Evolutionary conservation across 2,113 vertebrate species (phyloP), one percentile per base, ranked within the genome.

Genomic region (Notechis scutatus): DNA sequence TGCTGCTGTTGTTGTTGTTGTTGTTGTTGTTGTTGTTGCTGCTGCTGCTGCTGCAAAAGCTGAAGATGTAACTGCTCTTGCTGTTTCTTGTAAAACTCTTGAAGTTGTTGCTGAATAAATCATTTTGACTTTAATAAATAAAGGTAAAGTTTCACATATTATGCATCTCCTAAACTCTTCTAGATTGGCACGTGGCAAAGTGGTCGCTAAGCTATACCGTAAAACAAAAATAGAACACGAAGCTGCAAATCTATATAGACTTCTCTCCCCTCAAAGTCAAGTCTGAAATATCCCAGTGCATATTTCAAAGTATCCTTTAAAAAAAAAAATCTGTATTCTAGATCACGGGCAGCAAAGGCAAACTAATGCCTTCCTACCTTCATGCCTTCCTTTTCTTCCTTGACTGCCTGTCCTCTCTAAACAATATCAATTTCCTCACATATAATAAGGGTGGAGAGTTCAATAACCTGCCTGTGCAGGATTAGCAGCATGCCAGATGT

Each of bases 41-140:
- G 97, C 9, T 99, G 99, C 93, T 99, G 99, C 97, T 99, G 99
- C 97, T 99, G 99, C 96, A 99, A 98, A 97, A 99, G 99, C 98
- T 99, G 99, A 97, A 99, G 98, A 98, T 99, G 99, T 97, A 99
- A 99, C 98, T 99, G 99, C 96, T 99, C 99, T 98, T 99, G 99
- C 97, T 99, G 99, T 97, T 99, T 99, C 98, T 99, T 99, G 97
- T 99, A 99, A 98, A 99, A 99, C 98, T 99, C 99, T 98, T 99
- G 99, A 98, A 99, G 98, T 98, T 99, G 99, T 99, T 99, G 99
- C 99, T 99, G 98, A 98, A 98, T 96, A 98, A 97, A 98, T 97
- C 98, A 98, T 98, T 98, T 98, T 98, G 97, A 98, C 98, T 98
- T 98, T 98, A 98, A 98, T 98, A 98, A 98, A 98, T 97, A 98